Conservation (phyloP, 1,140 invertebrate species). For the Drosophila leontia region DNA sequence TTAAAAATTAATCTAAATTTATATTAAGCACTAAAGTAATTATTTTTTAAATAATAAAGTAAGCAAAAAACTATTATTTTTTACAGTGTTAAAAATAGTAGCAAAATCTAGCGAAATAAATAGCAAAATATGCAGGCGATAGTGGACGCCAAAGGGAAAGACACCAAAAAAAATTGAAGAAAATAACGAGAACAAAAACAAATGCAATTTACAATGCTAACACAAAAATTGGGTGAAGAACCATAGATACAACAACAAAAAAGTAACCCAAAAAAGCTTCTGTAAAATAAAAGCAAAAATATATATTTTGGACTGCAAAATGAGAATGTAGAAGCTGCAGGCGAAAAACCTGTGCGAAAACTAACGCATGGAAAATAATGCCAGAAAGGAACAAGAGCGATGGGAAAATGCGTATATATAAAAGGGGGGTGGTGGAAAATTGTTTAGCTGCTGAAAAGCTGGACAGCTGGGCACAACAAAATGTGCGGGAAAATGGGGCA, state of each 20-base stretch:
- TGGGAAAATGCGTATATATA: constrained; percentile 8
- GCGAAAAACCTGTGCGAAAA: constrained; percentile 32
- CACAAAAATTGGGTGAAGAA: constrained; percentile 43
- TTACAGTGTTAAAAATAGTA: background rate
- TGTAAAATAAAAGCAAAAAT: constrained; percentile 27
- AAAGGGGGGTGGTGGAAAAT: constrained; percentile 1
- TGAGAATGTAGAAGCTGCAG: constrained; percentile 34
- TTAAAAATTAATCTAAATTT: too few relatives aligned
- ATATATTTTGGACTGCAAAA: constrained; percentile 41
- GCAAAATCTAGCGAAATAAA: constrained; percentile 55
- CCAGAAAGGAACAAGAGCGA: background rate
- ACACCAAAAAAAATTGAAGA: constrained; percentile 13
- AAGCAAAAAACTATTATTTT: background rate
- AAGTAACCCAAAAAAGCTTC: constrained; percentile 13
- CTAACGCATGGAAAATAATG: constrained; percentile 36
- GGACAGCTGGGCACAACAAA: constrained; percentile 50
- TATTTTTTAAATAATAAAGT: background rate
- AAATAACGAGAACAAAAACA: constrained; percentile 30
- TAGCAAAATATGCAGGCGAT: constrained; percentile 37
- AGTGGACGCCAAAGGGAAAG: constrained; percentile 5
- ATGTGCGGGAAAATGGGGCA: constrained; percentile 1
- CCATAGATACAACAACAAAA: constrained; percentile 13
- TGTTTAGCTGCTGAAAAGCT: constrained; percentile 48
- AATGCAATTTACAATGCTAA: constrained; percentile 78
- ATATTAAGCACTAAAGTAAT: too few relatives aligned